phyloP scores from a whole-genome alignment of 2,888 invertebrate genomes.

The Drosophila sordidula region DNA sequence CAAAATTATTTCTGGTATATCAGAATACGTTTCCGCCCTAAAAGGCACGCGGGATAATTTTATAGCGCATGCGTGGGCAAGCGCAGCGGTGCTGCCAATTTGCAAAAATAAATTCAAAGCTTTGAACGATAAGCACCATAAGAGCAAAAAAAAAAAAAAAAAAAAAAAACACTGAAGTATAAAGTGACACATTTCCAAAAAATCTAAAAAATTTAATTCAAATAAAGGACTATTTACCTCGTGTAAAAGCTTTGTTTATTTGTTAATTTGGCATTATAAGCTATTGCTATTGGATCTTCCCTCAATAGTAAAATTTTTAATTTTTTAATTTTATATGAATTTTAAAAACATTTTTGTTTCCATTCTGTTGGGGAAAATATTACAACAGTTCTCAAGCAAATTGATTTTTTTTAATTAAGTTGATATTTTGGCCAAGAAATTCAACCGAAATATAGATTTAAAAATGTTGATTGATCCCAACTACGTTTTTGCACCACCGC shows the following conservation, averaged over 20 bases:
- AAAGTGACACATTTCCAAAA: no score
- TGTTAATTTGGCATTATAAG: background rate
- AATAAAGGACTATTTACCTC: background rate
- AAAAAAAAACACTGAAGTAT: background rate
- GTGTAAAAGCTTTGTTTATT: background rate
- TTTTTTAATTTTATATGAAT: no score
- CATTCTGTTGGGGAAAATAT: no score
- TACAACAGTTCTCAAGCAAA: no score
- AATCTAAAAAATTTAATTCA: no score
- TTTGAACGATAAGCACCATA: background rate
- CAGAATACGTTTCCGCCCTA: conserved; percentile 84
- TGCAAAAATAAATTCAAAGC: conserved; percentile 7
- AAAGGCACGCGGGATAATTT: conserved; percentile 56
- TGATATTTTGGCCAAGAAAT: no score
- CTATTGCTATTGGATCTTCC: background rate
- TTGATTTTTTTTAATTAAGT: no score
- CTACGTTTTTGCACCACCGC: no score
- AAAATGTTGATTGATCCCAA: no score
- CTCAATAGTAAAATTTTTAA: background rate
- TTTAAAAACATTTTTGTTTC: background rate
- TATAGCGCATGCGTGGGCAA: conserved; percentile 60
- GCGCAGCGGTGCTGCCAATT: conserved; percentile 27
- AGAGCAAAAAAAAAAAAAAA: background rate
- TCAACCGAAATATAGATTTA: no score
- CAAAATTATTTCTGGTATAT: conserved; percentile 84